Evolutionary conservation across 1,140 invertebrate genomes (phyloP).

Genomic region (Diorhabda elongata): DNA sequence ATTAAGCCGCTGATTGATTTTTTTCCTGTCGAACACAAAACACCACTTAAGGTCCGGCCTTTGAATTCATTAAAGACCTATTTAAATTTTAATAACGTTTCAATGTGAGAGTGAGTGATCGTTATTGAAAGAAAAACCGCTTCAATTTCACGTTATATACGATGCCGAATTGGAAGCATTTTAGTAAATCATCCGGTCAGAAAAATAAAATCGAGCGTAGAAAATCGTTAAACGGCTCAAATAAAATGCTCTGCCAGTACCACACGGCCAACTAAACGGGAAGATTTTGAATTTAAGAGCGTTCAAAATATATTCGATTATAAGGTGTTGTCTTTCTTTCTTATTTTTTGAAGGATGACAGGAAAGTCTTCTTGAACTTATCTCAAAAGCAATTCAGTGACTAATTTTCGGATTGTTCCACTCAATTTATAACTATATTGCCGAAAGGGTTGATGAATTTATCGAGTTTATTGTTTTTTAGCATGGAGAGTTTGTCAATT

Average conservation of each 20-base stretch:
- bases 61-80: background rate
- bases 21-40: background rate
- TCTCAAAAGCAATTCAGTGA: no score
- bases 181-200: background rate
- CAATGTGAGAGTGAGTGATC: background rate
- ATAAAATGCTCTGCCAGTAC: background rate
- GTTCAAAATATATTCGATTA: no score
- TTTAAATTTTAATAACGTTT: constrained; percentile 3
- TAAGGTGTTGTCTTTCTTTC: no score
- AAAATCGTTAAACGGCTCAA: background rate
- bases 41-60: background rate
- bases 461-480: no score
- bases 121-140: constrained; percentile 1
- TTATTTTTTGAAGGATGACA: no score
- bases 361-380: no score
- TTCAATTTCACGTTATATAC: background rate
- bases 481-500: no score
- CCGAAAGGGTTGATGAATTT: no score
- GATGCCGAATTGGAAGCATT: constrained; percentile 1
- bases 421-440: no score
- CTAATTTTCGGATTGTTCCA: no score
- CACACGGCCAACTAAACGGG: background rate
- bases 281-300: no score
- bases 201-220: background rate
- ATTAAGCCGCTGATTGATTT: background rate